phyloP scores from a whole-genome alignment of 2,888 invertebrate species.

The Sesamia inferens region DNA sequence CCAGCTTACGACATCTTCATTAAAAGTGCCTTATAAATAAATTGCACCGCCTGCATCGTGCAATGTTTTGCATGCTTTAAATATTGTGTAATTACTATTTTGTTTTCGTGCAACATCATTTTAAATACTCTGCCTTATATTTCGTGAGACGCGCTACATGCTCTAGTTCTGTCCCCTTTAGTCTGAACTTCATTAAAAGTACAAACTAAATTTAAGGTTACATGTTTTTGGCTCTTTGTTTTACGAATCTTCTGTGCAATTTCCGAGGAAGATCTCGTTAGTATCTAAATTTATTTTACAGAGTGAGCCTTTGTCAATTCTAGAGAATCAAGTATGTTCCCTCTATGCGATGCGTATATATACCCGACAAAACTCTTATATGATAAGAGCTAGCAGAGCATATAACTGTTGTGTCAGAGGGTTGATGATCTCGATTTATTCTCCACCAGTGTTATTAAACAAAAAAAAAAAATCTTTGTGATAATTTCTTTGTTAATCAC shows the following conservation, averaged over 20 bases:
- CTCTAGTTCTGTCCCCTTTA: slow-evolving; percentile 13
- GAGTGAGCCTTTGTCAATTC: neutral
- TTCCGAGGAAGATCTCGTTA: slow-evolving; percentile 16
- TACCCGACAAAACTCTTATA: too few species aligned
- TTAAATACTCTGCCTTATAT: slow-evolving; percentile 10
- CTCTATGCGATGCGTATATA: too few species aligned
- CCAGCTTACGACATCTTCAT: slow-evolving; percentile 70
- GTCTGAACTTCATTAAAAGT: slow-evolving; percentile 39
- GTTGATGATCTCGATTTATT: too few species aligned
- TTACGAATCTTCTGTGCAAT: slow-evolving; percentile 27
- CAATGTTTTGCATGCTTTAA: slow-evolving; percentile 55
- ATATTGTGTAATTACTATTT: slow-evolving; percentile 56
- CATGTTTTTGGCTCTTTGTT: slow-evolving; percentile 20
- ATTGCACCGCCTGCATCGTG: slow-evolving; percentile 51
- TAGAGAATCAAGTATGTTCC: too few species aligned
- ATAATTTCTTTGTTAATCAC: too few species aligned
- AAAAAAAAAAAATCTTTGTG: too few species aligned
- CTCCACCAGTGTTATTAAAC: too few species aligned
- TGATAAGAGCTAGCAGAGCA: too few species aligned
- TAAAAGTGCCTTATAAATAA: slow-evolving; percentile 71
- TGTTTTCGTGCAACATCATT: slow-evolving; percentile 37
- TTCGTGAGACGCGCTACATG: slow-evolving; percentile 26
- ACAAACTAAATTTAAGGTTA: slow-evolving; percentile 43
- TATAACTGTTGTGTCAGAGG: too few species aligned
- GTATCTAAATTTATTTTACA: slow-evolving; percentile 3